phyloP scores from a whole-genome alignment of 2,888 invertebrate species.

The Noctuana brunneofusca region DNA sequence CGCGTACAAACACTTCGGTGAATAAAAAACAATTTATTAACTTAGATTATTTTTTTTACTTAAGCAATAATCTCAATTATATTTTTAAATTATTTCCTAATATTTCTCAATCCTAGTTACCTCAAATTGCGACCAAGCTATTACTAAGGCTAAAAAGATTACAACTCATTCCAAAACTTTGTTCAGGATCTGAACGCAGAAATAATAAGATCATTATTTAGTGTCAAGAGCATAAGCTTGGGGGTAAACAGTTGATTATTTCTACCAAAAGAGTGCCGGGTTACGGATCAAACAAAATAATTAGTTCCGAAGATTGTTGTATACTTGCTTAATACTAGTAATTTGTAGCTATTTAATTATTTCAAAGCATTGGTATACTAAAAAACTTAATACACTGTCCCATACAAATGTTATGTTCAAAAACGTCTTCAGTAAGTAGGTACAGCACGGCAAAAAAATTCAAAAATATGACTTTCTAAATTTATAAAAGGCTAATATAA shows the following conservation, averaged over 20 bases:
- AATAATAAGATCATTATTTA: constrained; percentile 34
- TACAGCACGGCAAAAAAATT: too few relatives aligned
- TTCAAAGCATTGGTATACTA: too few relatives aligned
- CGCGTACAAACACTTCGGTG: too few relatives aligned
- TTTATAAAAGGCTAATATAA: too few relatives aligned
- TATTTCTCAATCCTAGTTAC: neutral
- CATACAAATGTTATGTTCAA: too few relatives aligned
- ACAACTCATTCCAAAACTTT: constrained; percentile 29
- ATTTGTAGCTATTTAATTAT: neutral
- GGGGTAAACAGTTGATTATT: constrained; percentile 29
- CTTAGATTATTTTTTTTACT: too few relatives aligned
- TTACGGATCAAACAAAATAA: constrained; percentile 27
- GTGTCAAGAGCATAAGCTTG: constrained; percentile 24
- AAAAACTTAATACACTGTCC: too few relatives aligned
- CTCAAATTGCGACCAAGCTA: neutral
- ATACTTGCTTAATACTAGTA: neutral
- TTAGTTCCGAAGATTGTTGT: constrained; percentile 13
- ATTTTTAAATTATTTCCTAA: too few relatives aligned
- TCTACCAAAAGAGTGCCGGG: constrained; percentile 25
- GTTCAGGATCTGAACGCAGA: constrained; percentile 18
- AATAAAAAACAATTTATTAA: too few relatives aligned
- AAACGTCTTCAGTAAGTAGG: too few relatives aligned
- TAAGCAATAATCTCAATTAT: too few relatives aligned
- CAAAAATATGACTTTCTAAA: too few relatives aligned
- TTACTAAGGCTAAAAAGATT: constrained; percentile 6